A percentile compares a stretch with the other conserved stretches of the same genome.
Evolutionary conservation across 2,888 invertebrate species (phyloP).

Genomic region (Metacarcinus magister): DNA sequence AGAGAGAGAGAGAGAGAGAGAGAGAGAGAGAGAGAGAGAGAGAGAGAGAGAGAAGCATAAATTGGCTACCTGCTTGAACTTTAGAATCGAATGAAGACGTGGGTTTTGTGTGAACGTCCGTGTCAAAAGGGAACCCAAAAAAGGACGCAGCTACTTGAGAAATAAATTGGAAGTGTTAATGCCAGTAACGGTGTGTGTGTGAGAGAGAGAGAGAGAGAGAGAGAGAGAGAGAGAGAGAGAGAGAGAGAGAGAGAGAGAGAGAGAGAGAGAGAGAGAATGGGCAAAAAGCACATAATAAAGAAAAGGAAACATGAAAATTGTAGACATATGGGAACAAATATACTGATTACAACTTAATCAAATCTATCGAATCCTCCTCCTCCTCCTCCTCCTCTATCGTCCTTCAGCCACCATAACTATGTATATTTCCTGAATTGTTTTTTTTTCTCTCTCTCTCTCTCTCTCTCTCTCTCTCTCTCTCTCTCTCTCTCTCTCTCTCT

Average conservation of each 20-base stretch:
- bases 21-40: no score
- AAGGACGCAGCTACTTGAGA: not conserved
- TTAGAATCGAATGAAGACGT: not conserved
- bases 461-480: not conserved
- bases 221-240: not conserved
- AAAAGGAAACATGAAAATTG: no score
- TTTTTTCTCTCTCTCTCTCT: not conserved
- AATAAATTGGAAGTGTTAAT: not conserved
- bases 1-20: no score
- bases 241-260: not conserved
- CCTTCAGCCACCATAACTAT: not conserved
- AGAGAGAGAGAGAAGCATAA: no score
- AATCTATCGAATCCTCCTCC: no score
- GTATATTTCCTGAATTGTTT: not conserved
- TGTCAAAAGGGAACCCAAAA: not conserved
- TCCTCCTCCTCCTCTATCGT: no score
- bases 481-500: conserved; percentile 19
- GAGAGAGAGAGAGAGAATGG: no score
- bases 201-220: not conserved
- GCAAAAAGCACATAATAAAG: no score
- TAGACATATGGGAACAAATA: no score
- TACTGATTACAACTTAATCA: no score
- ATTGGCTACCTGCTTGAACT: no score
- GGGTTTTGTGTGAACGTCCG: not conserved
- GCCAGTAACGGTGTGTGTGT: not conserved